Evolutionary conservation across 2,888 invertebrate genomes (phyloP).

Genomic region (Meloe dianella): DNA sequence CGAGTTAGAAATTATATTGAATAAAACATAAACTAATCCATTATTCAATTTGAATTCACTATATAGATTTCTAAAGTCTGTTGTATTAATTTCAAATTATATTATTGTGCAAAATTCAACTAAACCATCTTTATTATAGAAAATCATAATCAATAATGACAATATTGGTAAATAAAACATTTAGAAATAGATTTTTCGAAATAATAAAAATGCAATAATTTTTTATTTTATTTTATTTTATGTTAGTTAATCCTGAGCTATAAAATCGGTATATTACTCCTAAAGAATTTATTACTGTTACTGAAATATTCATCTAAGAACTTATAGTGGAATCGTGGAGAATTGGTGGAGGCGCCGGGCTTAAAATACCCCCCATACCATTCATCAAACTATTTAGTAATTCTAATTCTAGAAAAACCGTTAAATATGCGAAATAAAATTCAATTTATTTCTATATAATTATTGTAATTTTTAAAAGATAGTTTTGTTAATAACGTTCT

Average conservation of each 20-base stretch:
- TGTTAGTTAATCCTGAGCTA: neutral
- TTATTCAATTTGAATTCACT: slow-evolving; percentile 24
- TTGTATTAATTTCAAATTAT: slow-evolving; percentile 21
- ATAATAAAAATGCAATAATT: neutral
- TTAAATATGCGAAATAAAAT: too few species aligned
- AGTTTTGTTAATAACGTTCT: neutral
- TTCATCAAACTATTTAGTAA: too few species aligned
- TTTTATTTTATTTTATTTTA: too few species aligned
- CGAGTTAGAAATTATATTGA: slow-evolving; percentile 12
- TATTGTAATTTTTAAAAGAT: neutral
- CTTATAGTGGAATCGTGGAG: neutral
- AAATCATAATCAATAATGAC: neutral
- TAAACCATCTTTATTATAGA: too few species aligned
- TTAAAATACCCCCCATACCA: too few species aligned
- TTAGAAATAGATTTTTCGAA: neutral
- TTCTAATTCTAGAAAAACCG: too few species aligned
- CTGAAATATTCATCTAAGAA: neutral
- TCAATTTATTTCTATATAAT: too few species aligned
- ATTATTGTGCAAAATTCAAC: neutral
- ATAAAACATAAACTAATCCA: slow-evolving; percentile 24
- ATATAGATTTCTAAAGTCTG: slow-evolving; percentile 28
- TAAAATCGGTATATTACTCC: neutral
- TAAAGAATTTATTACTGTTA: neutral
- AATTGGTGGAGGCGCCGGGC: slow-evolving; percentile 8
- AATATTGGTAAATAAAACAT: too few species aligned